These are phyloP conservation scores for Charaxes varanes DNA, from an alignment of 1,140 invertebrate genomes.

Conservation along the genomic window DNA sequence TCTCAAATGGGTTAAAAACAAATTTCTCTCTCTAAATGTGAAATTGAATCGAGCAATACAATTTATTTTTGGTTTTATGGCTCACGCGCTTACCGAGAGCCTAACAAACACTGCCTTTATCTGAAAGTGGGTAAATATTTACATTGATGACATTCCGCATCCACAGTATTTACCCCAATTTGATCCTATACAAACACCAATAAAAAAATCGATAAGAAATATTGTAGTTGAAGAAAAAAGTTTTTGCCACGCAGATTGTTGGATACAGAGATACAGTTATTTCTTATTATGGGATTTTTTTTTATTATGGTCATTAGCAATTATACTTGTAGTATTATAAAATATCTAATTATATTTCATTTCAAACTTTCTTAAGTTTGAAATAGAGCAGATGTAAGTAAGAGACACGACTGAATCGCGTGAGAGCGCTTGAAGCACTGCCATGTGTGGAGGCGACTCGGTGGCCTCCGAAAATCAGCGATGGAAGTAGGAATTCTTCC, in stretches of 20 bases:
- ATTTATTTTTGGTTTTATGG: slow-evolving; percentile 28
- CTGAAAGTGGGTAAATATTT: slow-evolving; percentile 34
- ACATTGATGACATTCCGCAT: slow-evolving; percentile 28
- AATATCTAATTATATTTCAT: too few species aligned
- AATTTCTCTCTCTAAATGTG: slow-evolving; percentile 19
- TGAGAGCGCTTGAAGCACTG: too few species aligned
- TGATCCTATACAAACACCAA: slow-evolving; percentile 29
- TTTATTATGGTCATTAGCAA: too few species aligned
- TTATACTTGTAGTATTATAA: too few species aligned
- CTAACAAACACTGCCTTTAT: slow-evolving; percentile 33
- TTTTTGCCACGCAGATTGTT: slow-evolving; percentile 23
- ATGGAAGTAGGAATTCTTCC: too few species aligned
- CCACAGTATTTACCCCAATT: slow-evolving; percentile 27
- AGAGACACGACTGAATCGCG: too few species aligned
- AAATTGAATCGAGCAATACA: slow-evolving; percentile 23
- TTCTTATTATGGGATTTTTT: neutral
- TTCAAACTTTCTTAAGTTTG: too few species aligned
- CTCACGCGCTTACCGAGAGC: slow-evolving; percentile 28
- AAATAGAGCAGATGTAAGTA: too few species aligned
- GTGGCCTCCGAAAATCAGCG: too few species aligned
- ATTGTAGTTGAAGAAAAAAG: slow-evolving; percentile 19
- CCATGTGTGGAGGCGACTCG: too few species aligned
- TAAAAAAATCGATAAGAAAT: slow-evolving; percentile 22
- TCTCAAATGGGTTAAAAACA: slow-evolving; percentile 3
- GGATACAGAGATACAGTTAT: too few species aligned